phyloP scores from a whole-genome alignment of 2,888 invertebrate species.

The Idaea aversata region DNA sequence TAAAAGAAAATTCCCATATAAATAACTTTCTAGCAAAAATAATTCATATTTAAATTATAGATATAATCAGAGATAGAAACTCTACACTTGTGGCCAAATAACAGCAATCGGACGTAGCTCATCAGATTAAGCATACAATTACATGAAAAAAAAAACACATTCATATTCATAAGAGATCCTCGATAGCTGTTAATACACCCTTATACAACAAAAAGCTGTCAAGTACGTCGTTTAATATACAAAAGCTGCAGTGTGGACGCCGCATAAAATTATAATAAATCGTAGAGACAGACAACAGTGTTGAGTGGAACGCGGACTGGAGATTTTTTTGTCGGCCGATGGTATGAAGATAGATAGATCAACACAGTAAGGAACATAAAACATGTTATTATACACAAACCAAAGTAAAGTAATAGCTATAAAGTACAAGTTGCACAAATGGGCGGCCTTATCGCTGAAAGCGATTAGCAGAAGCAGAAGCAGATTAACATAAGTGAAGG shows the following conservation, averaged over 20 bases:
- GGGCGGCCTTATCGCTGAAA: no score
- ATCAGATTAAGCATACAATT: constrained; percentile 53
- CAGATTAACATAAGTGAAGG: no score
- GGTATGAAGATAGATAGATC: background rate
- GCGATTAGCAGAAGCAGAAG: no score
- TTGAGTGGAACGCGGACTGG: background rate
- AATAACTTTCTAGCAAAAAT: background rate
- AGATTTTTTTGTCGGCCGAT: background rate
- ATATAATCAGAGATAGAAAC: constrained; percentile 1
- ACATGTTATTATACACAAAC: no score
- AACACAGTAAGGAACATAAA: no score
- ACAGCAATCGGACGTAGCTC: constrained; percentile 68
- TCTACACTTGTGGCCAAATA: constrained; percentile 39
- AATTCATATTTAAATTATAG: constrained; percentile 13
- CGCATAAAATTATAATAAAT: constrained; percentile 80
- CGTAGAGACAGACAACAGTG: constrained; percentile 38
- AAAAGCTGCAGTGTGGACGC: constrained; percentile 62
- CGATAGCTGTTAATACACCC: constrained; percentile 44
- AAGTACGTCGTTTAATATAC: constrained; percentile 72
- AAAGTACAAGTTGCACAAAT: no score
- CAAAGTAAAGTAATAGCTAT: no score
- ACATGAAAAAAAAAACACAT: constrained; percentile 53
- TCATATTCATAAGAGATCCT: constrained; percentile 59
- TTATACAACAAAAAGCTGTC: constrained; percentile 59
- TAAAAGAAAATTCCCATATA: no score